These are phyloP conservation scores for Odontesthes bonariensis DNA, from an alignment of 2,113 vertebrate genomes.

Conservation along the genomic window DNA sequence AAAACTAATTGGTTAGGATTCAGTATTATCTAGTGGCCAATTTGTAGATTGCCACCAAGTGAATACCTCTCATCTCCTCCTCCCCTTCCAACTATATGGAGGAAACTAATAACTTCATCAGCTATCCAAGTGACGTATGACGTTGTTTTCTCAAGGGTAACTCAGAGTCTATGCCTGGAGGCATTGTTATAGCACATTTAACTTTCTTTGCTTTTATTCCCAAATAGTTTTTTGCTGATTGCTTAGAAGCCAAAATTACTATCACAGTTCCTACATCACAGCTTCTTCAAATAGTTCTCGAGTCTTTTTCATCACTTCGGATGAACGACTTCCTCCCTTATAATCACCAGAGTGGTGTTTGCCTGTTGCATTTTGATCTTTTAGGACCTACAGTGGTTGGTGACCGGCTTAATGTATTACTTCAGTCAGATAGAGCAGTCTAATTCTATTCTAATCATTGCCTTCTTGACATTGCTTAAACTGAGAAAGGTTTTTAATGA, in stretches of 20 bases:
- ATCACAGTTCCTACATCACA: neutral
- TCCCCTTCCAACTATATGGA: no score
- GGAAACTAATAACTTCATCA: no score
- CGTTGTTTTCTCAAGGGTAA: no score
- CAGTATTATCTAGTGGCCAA: no score
- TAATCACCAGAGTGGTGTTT: constrained; percentile 29
- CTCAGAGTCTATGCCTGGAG: no score
- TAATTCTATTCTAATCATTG: constrained; percentile 47
- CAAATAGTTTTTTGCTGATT: neutral
- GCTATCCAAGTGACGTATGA: no score
- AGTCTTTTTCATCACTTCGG: constrained; percentile 22
- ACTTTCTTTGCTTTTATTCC: neutral
- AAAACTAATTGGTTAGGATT: no score
- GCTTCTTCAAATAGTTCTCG: neutral
- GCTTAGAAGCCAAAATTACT: neutral
- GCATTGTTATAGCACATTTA: neutral
- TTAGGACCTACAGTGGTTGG: constrained; percentile 29
- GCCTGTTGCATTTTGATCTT: constrained; percentile 23
- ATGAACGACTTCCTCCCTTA: neutral
- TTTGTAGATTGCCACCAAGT: no score
- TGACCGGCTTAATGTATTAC: constrained; percentile 32
- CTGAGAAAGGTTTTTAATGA: constrained; percentile 48
- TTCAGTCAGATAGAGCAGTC: constrained; percentile 31
- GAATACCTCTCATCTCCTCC: no score
- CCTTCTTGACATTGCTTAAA: constrained; percentile 34